A percentile compares a stretch with the other conserved stretches of the same genome.
Evolutionary conservation across 92 coral and sea anemone genomes (phyloP).

Genomic region (Palythoa caribaeorum): DNA sequence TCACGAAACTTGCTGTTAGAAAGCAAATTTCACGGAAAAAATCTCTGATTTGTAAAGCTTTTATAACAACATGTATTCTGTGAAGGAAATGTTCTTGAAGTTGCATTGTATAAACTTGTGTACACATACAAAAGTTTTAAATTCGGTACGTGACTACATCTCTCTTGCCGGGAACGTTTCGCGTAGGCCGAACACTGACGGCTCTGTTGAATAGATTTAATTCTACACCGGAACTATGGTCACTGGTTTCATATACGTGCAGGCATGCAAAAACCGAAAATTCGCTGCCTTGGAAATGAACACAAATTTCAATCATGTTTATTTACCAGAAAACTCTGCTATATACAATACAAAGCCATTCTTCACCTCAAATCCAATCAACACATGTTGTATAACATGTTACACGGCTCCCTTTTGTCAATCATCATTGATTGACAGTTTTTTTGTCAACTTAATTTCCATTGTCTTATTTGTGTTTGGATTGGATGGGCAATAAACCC

Average conservation of each 20-base stretch:
- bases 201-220: constrained; percentile 22
- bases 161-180: constrained; percentile 5
- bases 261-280: constrained; percentile 26
- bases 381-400: constrained; percentile 46
- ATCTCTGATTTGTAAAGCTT: neutral
- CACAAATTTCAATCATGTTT: constrained; percentile 5
- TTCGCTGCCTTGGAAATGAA: constrained; percentile 2
- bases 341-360: neutral
- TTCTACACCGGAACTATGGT: constrained; percentile 47
- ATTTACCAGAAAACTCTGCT: neutral
- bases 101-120: neutral
- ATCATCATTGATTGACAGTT: constrained; percentile 88
- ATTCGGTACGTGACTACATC: constrained; percentile 6
- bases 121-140: neutral
- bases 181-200: constrained; percentile 11
- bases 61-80: neutral
- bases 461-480: constrained; percentile 22
- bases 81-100: neutral
- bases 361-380: constrained; percentile 32
- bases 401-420: constrained; percentile 58
- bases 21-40: neutral
- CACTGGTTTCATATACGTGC: constrained; percentile 25
- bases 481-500: constrained; percentile 12
- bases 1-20: constrained; percentile 13
- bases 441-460: constrained; percentile 44